Evolutionary conservation across 2,888 invertebrate species (phyloP).

Genomic region (Heteropelma amictum): DNA sequence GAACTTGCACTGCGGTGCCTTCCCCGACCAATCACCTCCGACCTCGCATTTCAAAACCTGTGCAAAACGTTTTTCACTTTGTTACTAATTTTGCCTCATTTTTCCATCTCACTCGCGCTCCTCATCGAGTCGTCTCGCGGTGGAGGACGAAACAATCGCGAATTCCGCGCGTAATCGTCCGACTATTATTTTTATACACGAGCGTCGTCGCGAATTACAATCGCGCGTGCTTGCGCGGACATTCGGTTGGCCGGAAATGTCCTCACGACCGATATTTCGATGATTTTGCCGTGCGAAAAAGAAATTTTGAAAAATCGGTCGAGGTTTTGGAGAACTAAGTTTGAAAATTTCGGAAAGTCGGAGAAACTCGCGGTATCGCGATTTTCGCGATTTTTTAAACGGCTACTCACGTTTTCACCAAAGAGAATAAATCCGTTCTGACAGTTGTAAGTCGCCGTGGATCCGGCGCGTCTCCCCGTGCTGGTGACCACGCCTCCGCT

Average conservation of each 20-base stretch:
- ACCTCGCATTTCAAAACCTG: slow-evolving; percentile 90
- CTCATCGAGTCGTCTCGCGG: no score
- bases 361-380: no score
- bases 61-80: not conserved
- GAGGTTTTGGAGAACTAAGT: no score
- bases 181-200: slow-evolving; percentile 12
- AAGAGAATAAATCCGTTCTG: slow-evolving; percentile 91
- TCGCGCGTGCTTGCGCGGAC: no score
- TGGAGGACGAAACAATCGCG: no score
- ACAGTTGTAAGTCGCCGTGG: slow-evolving; percentile 89
- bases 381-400: not conserved
- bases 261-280: slow-evolving; percentile 8
- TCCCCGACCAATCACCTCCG: slow-evolving; percentile 91
- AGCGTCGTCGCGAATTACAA: no score
- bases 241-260: slow-evolving; percentile 17
- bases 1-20: slow-evolving; percentile 89
- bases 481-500: slow-evolving; percentile 86
- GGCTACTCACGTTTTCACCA: slow-evolving; percentile 86
- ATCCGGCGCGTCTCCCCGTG: slow-evolving; percentile 88
- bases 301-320: not conserved
- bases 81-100: not conserved
- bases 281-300: not conserved
- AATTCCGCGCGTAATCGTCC: slow-evolving; percentile 13
- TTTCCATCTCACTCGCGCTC: no score
- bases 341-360: no score